Evolutionary conservation across 1,140 invertebrate species (phyloP).

Genomic region (Paralvinella palmiformis): DNA sequence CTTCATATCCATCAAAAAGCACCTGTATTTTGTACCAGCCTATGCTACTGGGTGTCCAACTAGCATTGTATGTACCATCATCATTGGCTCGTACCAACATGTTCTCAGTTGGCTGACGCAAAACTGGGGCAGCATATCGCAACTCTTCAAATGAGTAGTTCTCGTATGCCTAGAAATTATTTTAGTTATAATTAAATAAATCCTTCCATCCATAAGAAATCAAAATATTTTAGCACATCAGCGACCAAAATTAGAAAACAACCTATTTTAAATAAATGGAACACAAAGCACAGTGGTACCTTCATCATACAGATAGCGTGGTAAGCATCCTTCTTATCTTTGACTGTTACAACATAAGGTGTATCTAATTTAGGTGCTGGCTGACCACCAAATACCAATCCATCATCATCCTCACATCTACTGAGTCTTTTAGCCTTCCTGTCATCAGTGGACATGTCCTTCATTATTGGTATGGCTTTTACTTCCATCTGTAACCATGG

Average conservation of each 20-base stretch:
- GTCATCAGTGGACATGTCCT: conserved; percentile 37
- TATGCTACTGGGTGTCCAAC: conserved; percentile 85
- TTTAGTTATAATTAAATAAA: too few relatives aligned
- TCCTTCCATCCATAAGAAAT: too few relatives aligned
- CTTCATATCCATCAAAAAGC: conserved; percentile 79
- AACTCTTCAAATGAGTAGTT: conserved; percentile 96
- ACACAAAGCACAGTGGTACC: too few relatives aligned
- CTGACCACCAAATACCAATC: conserved; percentile 66
- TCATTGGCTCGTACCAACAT: conserved; percentile 75
- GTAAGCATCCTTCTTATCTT: conserved; percentile 82
- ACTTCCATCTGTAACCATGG: conserved; percentile 62
- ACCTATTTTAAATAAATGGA: too few relatives aligned
- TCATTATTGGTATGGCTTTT: conserved; percentile 63
- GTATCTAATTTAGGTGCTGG: conserved; percentile 64
- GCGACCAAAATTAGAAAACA: too few relatives aligned
- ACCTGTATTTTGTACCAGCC: conserved; percentile 84
- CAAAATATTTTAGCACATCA: too few relatives aligned
- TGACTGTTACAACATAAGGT: conserved; percentile 79
- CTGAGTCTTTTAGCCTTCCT: conserved; percentile 53
- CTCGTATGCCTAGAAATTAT: conserved; percentile 66
- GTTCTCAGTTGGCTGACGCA: conserved; percentile 71
- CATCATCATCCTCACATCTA: conserved; percentile 56
- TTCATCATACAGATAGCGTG: conserved; percentile 92
- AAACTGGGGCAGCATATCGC: conserved; percentile 68
- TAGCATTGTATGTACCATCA: conserved; percentile 81